Evolutionary conservation across 2,888 invertebrate species (phyloP).

Genomic region (Drosophila colorata): DNA sequence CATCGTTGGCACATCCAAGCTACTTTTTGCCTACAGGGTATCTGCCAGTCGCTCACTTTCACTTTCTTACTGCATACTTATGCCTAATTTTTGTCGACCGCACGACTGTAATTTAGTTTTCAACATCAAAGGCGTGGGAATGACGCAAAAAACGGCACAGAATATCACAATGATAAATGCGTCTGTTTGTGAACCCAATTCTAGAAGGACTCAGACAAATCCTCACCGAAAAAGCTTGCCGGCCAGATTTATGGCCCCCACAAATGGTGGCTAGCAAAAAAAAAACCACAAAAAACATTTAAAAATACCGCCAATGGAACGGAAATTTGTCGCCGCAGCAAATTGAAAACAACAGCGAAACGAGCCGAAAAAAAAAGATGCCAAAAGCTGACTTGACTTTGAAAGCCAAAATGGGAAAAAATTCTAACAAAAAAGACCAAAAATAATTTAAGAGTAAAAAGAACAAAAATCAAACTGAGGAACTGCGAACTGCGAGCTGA

Average conservation of each 20-base stretch:
- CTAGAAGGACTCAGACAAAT: constrained; percentile 66
- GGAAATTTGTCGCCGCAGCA: constrained; percentile 79
- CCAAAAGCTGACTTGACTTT: constrained; percentile 60
- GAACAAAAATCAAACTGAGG: constrained; percentile 9
- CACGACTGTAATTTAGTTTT: constrained; percentile 70
- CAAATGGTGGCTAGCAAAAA: constrained; percentile 31
- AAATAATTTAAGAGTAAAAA: constrained; percentile 5
- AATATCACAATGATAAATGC: constrained; percentile 59
- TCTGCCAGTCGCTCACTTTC: constrained; percentile 6
- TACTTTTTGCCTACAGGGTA: constrained; percentile 8
- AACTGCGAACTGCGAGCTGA: not conserved
- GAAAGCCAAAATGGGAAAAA: constrained; percentile 56
- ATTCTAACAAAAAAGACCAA: constrained; percentile 35
- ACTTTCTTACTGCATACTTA: constrained; percentile 4
- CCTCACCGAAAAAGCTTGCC: constrained; percentile 42
- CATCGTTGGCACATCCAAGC: not conserved
- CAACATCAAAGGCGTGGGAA: constrained; percentile 79
- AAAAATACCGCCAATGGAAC: constrained; percentile 70
- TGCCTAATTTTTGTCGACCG: constrained; percentile 23
- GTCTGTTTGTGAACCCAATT: constrained; percentile 33
- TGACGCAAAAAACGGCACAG: constrained; percentile 40
- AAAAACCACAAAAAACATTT: constrained; percentile 19
- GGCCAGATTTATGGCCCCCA: constrained; percentile 55
- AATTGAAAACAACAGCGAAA: constrained; percentile 63
- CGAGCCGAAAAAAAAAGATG: constrained; percentile 13